A percentile compares a stretch with the other conserved stretches of the same genome.
These are phyloP conservation scores for Pleuronectes platessa DNA, from an alignment of 2,113 vertebrate species.

Conservation along the genomic window DNA sequence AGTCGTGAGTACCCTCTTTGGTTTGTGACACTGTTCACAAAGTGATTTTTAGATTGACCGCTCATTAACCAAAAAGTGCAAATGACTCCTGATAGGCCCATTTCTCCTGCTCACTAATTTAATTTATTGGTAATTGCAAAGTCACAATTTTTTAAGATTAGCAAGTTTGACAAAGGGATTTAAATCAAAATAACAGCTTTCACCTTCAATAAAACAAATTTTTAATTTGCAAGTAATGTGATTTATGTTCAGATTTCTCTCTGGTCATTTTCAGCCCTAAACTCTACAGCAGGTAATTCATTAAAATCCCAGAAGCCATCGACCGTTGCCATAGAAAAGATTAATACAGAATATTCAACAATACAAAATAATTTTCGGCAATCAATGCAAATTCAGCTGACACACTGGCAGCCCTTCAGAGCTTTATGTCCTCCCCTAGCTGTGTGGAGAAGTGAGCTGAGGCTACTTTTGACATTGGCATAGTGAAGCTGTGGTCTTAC, in stretches of 20 bases:
- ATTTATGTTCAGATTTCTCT: constrained; percentile 12
- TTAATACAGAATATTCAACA: constrained; percentile 71
- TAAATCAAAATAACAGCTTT: constrained; percentile 33
- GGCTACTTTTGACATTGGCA: constrained; percentile 62
- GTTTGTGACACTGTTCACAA: constrained; percentile 67
- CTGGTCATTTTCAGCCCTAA: constrained; percentile 18
- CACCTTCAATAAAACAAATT: constrained; percentile 42
- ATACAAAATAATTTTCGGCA: constrained; percentile 71
- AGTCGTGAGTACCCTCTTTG: constrained; percentile 73
- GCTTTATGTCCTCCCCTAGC: constrained; percentile 63
- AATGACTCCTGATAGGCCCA: constrained; percentile 9
- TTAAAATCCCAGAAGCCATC: constrained; percentile 61
- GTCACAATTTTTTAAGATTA: constrained; percentile 23
- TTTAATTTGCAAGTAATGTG: constrained; percentile 32
- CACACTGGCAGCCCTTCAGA: constrained; percentile 67
- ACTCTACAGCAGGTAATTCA: constrained; percentile 51
- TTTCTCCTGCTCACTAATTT: constrained; percentile 9
- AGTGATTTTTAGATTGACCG: constrained; percentile 29
- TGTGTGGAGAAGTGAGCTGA: constrained; percentile 55
- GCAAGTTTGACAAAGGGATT: constrained; percentile 1
- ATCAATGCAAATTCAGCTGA: constrained; percentile 57
- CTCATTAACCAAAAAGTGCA: constrained; percentile 43
- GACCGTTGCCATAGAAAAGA: constrained; percentile 67
- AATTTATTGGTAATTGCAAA: constrained; percentile 29
- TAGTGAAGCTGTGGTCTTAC: constrained; percentile 68